phyloP scores from a whole-genome alignment of 2,888 invertebrate species.

The Hirtodrosophila trivittata region DNA sequence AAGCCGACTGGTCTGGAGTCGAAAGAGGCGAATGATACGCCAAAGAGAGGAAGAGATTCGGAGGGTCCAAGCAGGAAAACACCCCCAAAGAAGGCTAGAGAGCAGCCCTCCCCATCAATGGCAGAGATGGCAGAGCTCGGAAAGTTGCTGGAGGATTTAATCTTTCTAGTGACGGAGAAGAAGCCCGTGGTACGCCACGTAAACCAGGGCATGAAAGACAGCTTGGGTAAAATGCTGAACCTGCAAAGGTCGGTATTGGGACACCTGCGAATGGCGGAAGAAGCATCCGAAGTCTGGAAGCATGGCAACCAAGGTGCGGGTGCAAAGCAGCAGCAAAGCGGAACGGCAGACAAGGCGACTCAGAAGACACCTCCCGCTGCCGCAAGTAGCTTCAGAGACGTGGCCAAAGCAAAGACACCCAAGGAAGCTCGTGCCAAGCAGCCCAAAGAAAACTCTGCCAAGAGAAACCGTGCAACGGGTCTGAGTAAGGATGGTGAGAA shows the following conservation, averaged over 20 bases:
- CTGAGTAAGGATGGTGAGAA: too few relatives aligned
- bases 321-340: neutral
- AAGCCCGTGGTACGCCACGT: too few relatives aligned
- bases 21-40: too few relatives aligned
- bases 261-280: neutral
- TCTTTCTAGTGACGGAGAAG: neutral
- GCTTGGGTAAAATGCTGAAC: neutral
- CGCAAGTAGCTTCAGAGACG: neutral
- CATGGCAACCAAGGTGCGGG: neutral
- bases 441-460: neutral
- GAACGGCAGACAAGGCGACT: neutral
- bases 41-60: too few relatives aligned
- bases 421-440: neutral
- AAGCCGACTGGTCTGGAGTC: too few relatives aligned
- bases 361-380: neutral
- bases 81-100: conserved; percentile 2
- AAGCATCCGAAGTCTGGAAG: too few relatives aligned
- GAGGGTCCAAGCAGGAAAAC: neutral
- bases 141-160: too few relatives aligned
- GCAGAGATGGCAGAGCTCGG: too few relatives aligned
- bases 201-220: neutral
- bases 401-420: neutral
- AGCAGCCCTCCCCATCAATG: too few relatives aligned
- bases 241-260: neutral
- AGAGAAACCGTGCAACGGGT: too few relatives aligned